Evolutionary conservation across 2,797 vertebrate genomes (phyloP).

Genomic region (Ptychadena robeensis): DNA sequence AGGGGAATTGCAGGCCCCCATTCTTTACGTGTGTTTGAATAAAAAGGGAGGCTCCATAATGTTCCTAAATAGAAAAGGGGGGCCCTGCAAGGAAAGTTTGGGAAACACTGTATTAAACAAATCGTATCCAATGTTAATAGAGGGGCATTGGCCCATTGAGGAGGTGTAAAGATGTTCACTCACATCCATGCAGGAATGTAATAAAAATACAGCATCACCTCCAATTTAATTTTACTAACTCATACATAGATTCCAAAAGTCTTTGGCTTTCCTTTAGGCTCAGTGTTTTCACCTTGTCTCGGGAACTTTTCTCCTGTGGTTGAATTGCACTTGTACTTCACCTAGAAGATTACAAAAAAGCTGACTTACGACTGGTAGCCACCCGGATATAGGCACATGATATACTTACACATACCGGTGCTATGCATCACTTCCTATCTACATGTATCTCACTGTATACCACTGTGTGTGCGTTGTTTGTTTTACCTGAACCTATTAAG

Average conservation of each 20-base stretch:
- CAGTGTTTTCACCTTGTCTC: background rate
- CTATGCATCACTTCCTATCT: background rate
- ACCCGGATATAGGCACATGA: background rate
- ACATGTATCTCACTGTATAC: constrained; percentile 22
- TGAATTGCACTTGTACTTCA: constrained; percentile 39
- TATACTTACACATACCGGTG: constrained; percentile 3
- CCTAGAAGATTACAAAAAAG: background rate
- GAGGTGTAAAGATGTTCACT: too few relatives aligned
- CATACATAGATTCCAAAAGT: background rate
- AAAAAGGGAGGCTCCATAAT: too few relatives aligned
- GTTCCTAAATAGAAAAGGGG: too few relatives aligned
- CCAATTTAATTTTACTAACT: background rate
- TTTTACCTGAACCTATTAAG: constrained; percentile 15
- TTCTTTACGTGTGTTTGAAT: too few relatives aligned
- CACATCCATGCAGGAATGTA: too few relatives aligned
- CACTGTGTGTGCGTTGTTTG: constrained; percentile 27
- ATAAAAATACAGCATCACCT: too few relatives aligned
- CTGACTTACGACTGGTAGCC: background rate
- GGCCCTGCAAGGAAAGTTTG: too few relatives aligned
- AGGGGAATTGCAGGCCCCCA: too few relatives aligned
- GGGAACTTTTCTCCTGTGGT: constrained; percentile 32
- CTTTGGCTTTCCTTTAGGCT: too few relatives aligned
- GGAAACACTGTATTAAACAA: too few relatives aligned
- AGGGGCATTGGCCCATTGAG: too few relatives aligned
- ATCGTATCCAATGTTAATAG: too few relatives aligned